Percentiles rank a stretch among this genome's conserved stretches.
Evolutionary conservation across 2,888 invertebrate genomes (phyloP).

Genomic region (Polyommatus iphigenia): DNA sequence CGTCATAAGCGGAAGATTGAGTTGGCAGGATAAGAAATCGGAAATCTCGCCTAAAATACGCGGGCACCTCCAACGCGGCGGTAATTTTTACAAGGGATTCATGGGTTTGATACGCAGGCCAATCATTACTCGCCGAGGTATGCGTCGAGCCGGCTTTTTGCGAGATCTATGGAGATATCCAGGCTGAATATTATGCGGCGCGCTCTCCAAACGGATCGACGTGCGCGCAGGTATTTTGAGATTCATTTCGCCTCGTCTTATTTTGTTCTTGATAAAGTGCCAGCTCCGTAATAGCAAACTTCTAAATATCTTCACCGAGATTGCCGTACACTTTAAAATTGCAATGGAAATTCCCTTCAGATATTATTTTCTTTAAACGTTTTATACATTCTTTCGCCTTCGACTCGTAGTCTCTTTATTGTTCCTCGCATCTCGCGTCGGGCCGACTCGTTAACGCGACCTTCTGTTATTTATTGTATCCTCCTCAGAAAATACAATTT

Average conservation of each 20-base stretch:
- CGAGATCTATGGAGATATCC: constrained; percentile 68
- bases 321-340: constrained; percentile 33
- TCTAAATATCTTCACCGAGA: constrained; percentile 21
- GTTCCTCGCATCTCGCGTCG: constrained; percentile 67
- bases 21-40: constrained; percentile 75
- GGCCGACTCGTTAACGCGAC: constrained; percentile 76
- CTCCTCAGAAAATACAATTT: constrained; percentile 76
- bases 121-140: constrained; percentile 66
- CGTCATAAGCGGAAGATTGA: constrained; percentile 71
- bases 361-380: constrained; percentile 40
- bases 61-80: constrained; percentile 68
- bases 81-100: constrained; percentile 76
- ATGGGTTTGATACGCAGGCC: constrained; percentile 69
- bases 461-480: constrained; percentile 77
- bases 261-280: constrained; percentile 43
- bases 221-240: constrained; percentile 54
- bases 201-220: constrained; percentile 60
- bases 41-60: constrained; percentile 76
- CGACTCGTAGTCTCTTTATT: constrained; percentile 69
- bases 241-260: constrained; percentile 49
- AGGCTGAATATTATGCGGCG: constrained; percentile 58
- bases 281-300: constrained; percentile 41
- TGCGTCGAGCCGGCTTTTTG: constrained; percentile 60
- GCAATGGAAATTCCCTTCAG: constrained; percentile 29
- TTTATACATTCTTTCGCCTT: constrained; percentile 59